Conservation (phyloP, 2,113 vertebrate genomes). For the Charadrius vociferus region DNA sequence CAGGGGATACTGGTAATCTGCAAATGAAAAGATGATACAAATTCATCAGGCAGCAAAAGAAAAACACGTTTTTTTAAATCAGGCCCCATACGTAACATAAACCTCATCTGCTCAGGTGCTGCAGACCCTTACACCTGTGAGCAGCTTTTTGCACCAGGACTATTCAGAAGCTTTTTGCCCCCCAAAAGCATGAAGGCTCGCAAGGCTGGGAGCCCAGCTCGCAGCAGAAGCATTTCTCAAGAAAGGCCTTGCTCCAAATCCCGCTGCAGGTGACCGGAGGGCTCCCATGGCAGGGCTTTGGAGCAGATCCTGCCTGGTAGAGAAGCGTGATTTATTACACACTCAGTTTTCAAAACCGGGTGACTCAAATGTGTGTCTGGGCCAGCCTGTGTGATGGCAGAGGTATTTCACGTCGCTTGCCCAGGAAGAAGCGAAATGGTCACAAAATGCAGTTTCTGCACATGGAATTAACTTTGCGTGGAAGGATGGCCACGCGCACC, state of each 20-base stretch:
- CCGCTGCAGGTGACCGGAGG: neutral
- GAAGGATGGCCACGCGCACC: rapidly evolving
- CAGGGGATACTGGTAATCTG: neutral
- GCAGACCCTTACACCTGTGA: neutral
- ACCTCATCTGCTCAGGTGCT: neutral
- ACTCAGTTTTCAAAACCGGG: neutral
- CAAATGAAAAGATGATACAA: neutral
- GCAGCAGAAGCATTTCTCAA: neutral
- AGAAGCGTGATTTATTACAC: neutral
- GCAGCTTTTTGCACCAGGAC: neutral
- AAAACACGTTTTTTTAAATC: neutral
- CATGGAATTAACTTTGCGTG: rapidly evolving
- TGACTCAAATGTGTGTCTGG: neutral
- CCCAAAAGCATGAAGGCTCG: neutral
- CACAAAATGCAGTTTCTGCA: neutral
- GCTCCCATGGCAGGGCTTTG: neutral
- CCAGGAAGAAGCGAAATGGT: neutral
- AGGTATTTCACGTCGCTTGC: rapidly evolving
- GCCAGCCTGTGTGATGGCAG: neutral
- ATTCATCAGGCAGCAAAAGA: neutral
- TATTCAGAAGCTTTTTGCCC: neutral
- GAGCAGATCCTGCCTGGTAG: neutral
- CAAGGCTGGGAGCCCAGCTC: neutral
- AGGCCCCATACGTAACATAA: neutral
- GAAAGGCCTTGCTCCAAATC: neutral